Evolutionary conservation across 2,113 vertebrate species (phyloP), one percentile per base, ranked within the genome.

Genomic region (Ciconia stormi): DNA sequence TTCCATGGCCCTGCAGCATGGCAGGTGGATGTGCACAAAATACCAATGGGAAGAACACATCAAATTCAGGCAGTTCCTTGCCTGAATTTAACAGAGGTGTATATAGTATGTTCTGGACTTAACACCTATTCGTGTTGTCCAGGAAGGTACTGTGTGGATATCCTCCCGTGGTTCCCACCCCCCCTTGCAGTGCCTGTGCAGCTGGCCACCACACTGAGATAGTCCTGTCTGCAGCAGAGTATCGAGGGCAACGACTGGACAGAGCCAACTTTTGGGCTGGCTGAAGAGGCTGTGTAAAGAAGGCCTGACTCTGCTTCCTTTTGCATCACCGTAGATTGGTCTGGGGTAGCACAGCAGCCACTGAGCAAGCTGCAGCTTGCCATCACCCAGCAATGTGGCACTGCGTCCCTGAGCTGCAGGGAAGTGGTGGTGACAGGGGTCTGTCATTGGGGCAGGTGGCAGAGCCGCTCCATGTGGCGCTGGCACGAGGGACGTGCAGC

Each of bases 211-310:
- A 2, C 1, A 2, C 47, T 62, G 61, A 55, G 62, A 49, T 29
- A 26, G n/a, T 2, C 6, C 38, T 16, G 1, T 9, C 20, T 27
- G 59, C 22, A 9, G 61, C 61, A 85, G 81, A 14, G 36, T 15
- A 20, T 9, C 0, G 6, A 36, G 30, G 34, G 23, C 38, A 59
- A 27, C 0, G 0, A 52, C 50, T 13, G 34, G 46, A 17, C 34
- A 52, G 36, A 82, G 13, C 3, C 25, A 47, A 5, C 9, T 81
- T 74, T 61, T 20, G 63, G 58, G 32, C 13, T 78, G 78, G 15
- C n/a, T 52, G 46, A 47, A 8, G 44, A 34, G 23, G 22, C 71
- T 91, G 62, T 30, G 25, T 7, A 13, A 19, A 76, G 38, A 72
- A 7, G 10, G 11, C 12, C 59, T 36, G 78, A 12, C 11, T 13